Evolutionary conservation across 1,140 invertebrate species (phyloP).

Genomic region (Brachionus manjavacas): DNA sequence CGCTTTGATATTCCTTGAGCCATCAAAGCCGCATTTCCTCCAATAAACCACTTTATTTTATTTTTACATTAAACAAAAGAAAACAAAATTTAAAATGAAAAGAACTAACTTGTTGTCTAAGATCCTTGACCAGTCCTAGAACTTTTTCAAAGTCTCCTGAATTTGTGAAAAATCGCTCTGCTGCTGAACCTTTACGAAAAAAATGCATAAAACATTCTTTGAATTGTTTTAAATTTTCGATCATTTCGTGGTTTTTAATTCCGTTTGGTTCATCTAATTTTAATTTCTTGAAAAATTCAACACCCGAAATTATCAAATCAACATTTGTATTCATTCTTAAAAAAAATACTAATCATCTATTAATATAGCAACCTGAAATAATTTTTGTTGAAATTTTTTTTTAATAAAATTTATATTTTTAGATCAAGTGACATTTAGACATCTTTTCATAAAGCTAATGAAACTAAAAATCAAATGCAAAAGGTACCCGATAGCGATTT

Average conservation of each 20-base stretch:
- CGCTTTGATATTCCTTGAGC: constrained; percentile 55
- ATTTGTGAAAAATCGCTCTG: constrained; percentile 53
- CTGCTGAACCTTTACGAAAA: constrained; percentile 57
- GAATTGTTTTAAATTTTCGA: constrained; percentile 51
- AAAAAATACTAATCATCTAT: not conserved
- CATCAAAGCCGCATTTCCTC: constrained; percentile 60
- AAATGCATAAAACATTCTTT: constrained; percentile 57
- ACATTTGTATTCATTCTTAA: constrained; percentile 59
- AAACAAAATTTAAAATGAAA: too few relatives aligned
- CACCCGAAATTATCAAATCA: constrained; percentile 57
- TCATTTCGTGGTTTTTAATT: constrained; percentile 49
- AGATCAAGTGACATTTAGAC: too few relatives aligned
- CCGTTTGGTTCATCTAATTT: constrained; percentile 46
- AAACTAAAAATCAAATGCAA: not conserved
- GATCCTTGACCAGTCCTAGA: constrained; percentile 49
- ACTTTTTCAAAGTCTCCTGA: constrained; percentile 49
- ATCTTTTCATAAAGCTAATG: too few relatives aligned
- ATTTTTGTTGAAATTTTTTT: not conserved
- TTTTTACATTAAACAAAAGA: constrained; percentile 41
- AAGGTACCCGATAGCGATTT: constrained; percentile 29
- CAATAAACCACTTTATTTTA: constrained; percentile 56
- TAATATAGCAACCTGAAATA: too few relatives aligned
- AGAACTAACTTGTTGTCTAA: constrained; percentile 49
- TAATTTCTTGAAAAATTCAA: constrained; percentile 50
- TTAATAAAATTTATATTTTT: not conserved